Conservation (phyloP, 2,888 invertebrate species). For the Tribolium freemani region DNA sequence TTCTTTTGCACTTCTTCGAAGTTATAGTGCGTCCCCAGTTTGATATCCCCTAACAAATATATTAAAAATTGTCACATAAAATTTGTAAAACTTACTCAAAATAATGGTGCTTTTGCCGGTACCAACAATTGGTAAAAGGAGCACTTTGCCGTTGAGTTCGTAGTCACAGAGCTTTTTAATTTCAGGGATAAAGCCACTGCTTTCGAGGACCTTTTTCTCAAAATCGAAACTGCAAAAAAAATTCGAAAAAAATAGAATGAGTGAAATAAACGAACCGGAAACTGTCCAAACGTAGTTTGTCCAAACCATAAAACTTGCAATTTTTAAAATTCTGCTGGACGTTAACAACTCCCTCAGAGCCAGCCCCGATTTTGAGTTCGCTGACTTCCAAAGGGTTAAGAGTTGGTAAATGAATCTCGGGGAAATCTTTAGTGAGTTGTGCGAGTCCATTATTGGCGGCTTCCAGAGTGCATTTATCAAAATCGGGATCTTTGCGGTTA, state of each 20-base stretch:
- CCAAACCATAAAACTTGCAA: neutral
- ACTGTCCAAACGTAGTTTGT: neutral
- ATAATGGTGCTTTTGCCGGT: neutral
- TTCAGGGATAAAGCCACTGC: neutral
- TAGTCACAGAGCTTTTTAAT: conserved; percentile 3
- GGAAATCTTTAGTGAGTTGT: neutral
- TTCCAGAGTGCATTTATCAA: neutral
- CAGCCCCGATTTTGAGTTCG: conserved; percentile 2
- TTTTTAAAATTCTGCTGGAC: conserved; percentile 14
- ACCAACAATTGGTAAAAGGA: conserved; percentile 3
- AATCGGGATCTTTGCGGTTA: neutral
- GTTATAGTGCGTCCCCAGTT: neutral
- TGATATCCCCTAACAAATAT: neutral
- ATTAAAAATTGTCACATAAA: neutral
- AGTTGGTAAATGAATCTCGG: neutral
- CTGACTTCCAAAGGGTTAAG: neutral
- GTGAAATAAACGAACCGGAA: neutral
- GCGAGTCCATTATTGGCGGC: neutral
- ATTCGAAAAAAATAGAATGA: neutral
- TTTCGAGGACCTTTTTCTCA: neutral
- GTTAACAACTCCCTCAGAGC: neutral
- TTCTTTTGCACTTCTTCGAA: conserved; percentile 5
- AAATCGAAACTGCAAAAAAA: conserved; percentile 15
- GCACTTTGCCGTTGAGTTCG: conserved; percentile 3
- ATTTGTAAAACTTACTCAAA: neutral